A percentile compares a stretch with the other conserved stretches of the same genome.
These are phyloP conservation scores for Julus scanicus DNA, from an alignment of 2,888 invertebrate species.

Conservation along the genomic window DNA sequence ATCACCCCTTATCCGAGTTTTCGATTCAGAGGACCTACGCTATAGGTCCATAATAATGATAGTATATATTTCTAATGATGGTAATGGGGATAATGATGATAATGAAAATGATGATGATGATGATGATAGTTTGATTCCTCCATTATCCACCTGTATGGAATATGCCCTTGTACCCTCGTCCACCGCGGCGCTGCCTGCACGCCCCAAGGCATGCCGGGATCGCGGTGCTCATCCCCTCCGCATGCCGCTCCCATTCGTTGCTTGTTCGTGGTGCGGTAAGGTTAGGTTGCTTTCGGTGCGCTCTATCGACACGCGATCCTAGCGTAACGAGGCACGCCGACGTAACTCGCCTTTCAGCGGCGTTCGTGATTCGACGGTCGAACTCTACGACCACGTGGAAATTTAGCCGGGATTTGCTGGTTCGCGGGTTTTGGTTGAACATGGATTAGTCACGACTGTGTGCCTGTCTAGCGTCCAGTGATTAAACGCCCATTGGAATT, in stretches of 20 bases:
- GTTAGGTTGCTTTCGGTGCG: background rate
- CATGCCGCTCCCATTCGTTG: background rate
- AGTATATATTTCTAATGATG: no score
- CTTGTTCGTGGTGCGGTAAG: background rate
- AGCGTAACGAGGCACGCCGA: background rate
- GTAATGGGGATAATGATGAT: no score
- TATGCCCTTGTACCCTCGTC: no score
- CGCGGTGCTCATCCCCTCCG: background rate
- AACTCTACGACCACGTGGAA: background rate
- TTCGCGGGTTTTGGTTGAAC: background rate
- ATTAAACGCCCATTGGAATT: background rate
- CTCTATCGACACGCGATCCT: background rate
- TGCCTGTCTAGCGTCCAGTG: background rate
- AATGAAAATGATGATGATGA: no score
- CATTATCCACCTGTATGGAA: no score
- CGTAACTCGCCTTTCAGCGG: constrained; percentile 6
- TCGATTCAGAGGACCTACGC: no score
- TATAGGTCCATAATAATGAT: no score
- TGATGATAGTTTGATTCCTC: no score
- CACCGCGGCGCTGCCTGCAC: background rate
- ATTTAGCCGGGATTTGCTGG: background rate
- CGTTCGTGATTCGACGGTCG: background rate
- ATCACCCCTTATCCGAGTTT: no score
- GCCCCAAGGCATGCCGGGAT: background rate
- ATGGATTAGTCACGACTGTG: background rate